Conservation (phyloP, 2,113 vertebrate species). For the Amphilophus citrinellus region DNA sequence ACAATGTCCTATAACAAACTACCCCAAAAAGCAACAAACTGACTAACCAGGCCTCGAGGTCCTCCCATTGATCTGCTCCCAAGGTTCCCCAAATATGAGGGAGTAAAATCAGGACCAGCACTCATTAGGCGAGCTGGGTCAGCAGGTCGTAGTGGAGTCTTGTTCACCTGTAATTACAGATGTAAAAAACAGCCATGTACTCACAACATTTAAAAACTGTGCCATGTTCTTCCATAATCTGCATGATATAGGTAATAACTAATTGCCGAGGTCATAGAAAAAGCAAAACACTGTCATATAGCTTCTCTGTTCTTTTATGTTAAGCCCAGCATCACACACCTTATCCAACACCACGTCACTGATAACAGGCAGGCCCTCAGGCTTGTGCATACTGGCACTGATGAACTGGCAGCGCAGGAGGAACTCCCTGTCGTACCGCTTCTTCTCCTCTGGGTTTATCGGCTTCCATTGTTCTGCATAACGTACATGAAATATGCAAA, state of each 20-base stretch:
- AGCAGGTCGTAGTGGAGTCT: constrained; percentile 87
- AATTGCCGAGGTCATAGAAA: neutral
- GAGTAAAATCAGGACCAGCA: constrained; percentile 94
- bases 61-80: constrained; percentile 87
- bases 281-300: neutral
- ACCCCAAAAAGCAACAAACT: neutral
- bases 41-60: constrained; percentile 86
- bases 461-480: constrained; percentile 93
- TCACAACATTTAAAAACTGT: neutral
- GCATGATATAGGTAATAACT: neutral
- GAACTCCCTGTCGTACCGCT: constrained; percentile 94
- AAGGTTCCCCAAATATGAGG: constrained; percentile 91
- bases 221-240: neutral
- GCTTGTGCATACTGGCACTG: constrained; percentile 94
- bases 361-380: constrained; percentile 92
- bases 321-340: constrained; percentile 74
- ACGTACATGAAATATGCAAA: constrained; percentile 34
- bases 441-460: constrained; percentile 93
- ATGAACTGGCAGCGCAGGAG: constrained; percentile 94
- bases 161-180: constrained; percentile 85
- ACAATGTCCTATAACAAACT: neutral
- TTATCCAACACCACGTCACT: constrained; percentile 95
- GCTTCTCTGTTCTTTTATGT: neutral
- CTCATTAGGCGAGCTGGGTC: constrained; percentile 91
- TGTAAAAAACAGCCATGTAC: neutral